These are phyloP conservation scores for Grus americana DNA, from an alignment of 2,113 vertebrate genomes.

Conservation along the genomic window DNA sequence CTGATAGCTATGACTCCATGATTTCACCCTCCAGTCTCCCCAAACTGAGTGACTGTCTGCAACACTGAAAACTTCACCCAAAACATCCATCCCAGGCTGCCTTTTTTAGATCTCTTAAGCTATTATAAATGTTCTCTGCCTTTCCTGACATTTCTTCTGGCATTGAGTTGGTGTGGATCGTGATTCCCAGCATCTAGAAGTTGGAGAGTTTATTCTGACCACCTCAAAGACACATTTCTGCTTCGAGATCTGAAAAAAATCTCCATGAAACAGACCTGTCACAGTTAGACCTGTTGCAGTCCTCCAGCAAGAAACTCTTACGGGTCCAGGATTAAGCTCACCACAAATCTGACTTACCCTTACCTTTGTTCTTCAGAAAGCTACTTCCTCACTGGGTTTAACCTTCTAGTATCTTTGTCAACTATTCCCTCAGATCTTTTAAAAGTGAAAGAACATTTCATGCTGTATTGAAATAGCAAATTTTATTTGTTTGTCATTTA, in stretches of 20 bases:
- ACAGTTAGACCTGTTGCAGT: neutral
- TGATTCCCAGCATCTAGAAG: neutral
- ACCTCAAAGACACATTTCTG: neutral
- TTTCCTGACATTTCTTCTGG: neutral
- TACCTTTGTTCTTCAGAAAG: neutral
- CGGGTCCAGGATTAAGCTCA: neutral
- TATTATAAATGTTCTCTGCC: neutral
- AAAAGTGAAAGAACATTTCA: neutral
- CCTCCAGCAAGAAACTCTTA: neutral
- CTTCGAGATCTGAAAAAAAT: neutral
- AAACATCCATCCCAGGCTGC: neutral
- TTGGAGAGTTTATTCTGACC: neutral
- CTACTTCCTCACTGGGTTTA: neutral
- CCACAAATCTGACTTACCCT: neutral
- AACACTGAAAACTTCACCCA: neutral
- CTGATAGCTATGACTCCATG: neutral
- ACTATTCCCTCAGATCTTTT: neutral
- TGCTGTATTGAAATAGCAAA: neutral
- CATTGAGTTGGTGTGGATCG: neutral
- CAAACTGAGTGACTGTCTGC: neutral
- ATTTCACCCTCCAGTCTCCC: neutral
- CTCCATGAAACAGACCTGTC: neutral
- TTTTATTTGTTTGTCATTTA: slow-evolving; percentile 49
- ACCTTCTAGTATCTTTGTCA: neutral
- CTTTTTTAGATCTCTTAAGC: neutral